Conservation (phyloP, 2,888 invertebrate species). For the Zele albiditarsus region DNA sequence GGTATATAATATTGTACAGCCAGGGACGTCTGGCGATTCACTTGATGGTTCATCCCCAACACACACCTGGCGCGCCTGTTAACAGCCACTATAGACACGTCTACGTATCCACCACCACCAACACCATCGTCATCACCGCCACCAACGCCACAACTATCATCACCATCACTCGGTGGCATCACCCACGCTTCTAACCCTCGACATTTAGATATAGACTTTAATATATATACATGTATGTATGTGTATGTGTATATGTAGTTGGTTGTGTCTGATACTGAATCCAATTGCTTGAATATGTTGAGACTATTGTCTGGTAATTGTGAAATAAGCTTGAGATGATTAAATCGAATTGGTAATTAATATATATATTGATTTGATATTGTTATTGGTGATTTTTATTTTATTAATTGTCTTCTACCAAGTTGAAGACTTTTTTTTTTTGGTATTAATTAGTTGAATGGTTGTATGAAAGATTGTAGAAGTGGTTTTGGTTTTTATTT, state of each 20-base stretch:
- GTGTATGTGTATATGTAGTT: not conserved
- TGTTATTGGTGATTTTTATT: too few relatives aligned
- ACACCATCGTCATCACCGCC: not conserved
- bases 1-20: conserved; percentile 23
- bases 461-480: too few relatives aligned
- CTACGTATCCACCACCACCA: conserved; percentile 48
- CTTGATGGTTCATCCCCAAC: conserved; percentile 57
- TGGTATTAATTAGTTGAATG: too few relatives aligned
- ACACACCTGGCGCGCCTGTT: conserved; percentile 64
- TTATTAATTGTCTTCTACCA: too few relatives aligned
- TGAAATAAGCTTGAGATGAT: not conserved
- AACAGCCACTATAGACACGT: conserved; percentile 58
- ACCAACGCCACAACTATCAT: not conserved
- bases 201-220: conserved; percentile 1
- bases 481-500: too few relatives aligned
- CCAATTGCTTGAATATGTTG: not conserved
- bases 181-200: not conserved
- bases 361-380: too few relatives aligned
- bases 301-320: not conserved
- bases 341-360: too few relatives aligned
- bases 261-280: not conserved
- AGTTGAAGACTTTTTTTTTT: too few relatives aligned
- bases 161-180: not conserved
- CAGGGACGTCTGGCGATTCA: conserved; percentile 37
- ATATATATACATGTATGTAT: conserved; percentile 13